A percentile compares a stretch with the other conserved stretches of the same genome.
Conservation (phyloP, 2,888 invertebrate species). For the Tupiocoris notatus region DNA sequence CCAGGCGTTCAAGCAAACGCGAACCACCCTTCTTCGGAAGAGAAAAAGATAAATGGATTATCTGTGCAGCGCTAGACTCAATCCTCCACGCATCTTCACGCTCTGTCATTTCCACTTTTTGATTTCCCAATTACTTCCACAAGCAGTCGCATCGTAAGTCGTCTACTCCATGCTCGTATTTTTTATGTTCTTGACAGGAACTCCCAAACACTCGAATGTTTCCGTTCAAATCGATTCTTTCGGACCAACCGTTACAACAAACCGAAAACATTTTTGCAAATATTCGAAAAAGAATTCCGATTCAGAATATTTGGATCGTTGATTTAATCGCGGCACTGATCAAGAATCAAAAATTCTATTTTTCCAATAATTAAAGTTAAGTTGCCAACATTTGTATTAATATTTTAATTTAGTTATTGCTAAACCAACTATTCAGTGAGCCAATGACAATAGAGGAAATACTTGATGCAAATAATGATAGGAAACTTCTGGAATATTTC, state of each 20-base stretch:
- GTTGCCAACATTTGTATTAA: no score
- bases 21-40: background rate
- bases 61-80: slow-evolving; percentile 16
- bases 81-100: slow-evolving; percentile 44
- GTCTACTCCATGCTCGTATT: background rate
- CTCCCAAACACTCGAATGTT: background rate
- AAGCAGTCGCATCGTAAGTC: background rate
- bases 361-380: no score
- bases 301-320: no score
- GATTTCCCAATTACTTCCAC: slow-evolving; percentile 44
- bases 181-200: background rate
- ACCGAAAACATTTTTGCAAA: background rate
- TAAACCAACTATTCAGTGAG: no score
- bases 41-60: slow-evolving; percentile 42
- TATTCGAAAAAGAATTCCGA: no score
- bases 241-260: background rate
- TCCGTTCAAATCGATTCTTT: background rate
- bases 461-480: slow-evolving; percentile 15
- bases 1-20: background rate
- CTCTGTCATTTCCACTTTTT: slow-evolving; percentile 45
- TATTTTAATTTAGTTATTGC: no score
- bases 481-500: background rate
- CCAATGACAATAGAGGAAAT: no score
- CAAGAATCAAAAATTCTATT: no score
- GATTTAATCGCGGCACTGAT: no score